Evolutionary conservation across 2,113 vertebrate species (phyloP), one percentile per base, ranked within the genome.

Genomic region (Odocoileus hemionus): DNA sequence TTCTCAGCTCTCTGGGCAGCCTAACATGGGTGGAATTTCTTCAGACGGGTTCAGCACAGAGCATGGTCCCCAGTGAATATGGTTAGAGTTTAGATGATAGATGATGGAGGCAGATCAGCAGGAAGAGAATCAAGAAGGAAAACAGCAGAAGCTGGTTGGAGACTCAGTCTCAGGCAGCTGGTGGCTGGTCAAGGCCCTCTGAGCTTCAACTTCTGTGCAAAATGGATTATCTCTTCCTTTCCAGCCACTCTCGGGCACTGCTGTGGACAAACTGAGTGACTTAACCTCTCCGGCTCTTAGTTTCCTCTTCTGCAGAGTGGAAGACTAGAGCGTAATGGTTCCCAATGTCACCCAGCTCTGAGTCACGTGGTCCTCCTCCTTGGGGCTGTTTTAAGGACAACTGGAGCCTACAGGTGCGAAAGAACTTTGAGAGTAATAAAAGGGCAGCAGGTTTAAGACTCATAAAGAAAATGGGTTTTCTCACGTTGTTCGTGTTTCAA

Each of bases 341-440:
- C 45, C 83, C 43, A 25, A 0, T 0, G 50, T 14, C n/a, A 25
- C 52, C 8, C 13, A 84, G 45, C 43, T 78, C 43, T 45, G 47
- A n/a, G 64, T 26, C 11, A 15, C 0, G 0, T 1, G 11, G 3
- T 17, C 28, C 28, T 70, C 36, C 47, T 14, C 14, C 8, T 2
- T 2, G 23, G 36, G 50, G 54, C 86, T 50, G 36, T 3, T 28
- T 21, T 55, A 23, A 90, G 57, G 70, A 36, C 17, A 19, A 9
- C n/a, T 23, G 43, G 55, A 82, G 50, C 50, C 45, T 13, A 2
- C 79, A n/a, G 7, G 28, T 21, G 30, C 15, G 47, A 74, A 87
- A 17, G 8, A n/a, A 23, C 76, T 91, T 50, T 55, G 39, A 15
- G 26, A 57, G 43, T 5, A 36, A 54, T 60, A 13, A 33, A 93